A percentile compares a stretch with the other conserved stretches of the same genome.
These are phyloP conservation scores for Luscinia luscinia DNA, from an alignment of 2,797 vertebrate genomes.

Conservation along the genomic window DNA sequence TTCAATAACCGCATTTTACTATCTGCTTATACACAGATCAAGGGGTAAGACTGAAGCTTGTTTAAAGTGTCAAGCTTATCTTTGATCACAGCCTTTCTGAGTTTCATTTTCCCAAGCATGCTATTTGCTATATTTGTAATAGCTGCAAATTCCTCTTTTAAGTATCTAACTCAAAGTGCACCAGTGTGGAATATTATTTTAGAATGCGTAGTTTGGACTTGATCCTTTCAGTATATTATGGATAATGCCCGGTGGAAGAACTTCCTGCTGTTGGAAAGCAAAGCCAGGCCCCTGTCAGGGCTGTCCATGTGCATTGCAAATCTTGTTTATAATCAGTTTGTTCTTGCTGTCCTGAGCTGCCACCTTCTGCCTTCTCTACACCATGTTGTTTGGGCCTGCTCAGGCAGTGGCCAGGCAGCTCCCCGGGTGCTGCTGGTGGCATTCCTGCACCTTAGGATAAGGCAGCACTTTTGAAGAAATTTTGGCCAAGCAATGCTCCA, in stretches of 20 bases:
- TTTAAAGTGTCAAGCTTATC: neutral
- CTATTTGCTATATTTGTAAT: neutral
- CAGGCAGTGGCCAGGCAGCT: neutral
- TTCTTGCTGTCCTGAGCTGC: neutral
- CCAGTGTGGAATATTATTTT: neutral
- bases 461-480: neutral
- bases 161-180: neutral
- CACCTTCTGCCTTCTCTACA: neutral
- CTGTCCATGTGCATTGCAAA: neutral
- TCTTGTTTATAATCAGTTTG: neutral
- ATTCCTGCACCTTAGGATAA: neutral
- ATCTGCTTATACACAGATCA: neutral
- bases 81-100: neutral
- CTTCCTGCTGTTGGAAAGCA: neutral
- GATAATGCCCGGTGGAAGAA: neutral
- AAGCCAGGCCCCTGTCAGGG: neutral
- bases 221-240: neutral
- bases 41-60: neutral
- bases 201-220: neutral
- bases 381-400: neutral
- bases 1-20: neutral
- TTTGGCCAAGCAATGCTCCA: neutral
- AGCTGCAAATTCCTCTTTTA: neutral
- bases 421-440: accelerated
- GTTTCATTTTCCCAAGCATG: neutral